A percentile compares a stretch with the other conserved stretches of the same genome.
Evolutionary conservation across 2,113 vertebrate species (phyloP).

Genomic region (Bubalus kerabau): DNA sequence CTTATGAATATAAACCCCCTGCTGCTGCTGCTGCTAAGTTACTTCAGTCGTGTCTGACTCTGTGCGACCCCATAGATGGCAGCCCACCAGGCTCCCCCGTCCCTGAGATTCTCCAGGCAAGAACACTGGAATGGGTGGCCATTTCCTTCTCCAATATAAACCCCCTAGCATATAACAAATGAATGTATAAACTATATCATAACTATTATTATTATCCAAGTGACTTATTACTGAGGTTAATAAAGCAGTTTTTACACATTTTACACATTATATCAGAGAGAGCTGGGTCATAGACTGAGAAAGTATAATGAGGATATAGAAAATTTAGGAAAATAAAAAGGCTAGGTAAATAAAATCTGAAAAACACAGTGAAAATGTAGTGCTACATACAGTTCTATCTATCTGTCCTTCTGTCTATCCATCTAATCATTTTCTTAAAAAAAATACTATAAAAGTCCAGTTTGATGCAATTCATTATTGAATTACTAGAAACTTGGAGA

Average conservation of each 20-base stretch:
- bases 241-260: not conserved
- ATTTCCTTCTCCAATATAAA: not conserved
- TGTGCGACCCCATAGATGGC: too few relatives aligned
- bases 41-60: too few relatives aligned
- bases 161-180: not conserved
- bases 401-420: not conserved
- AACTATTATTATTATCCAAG: not conserved
- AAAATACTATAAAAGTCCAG: not conserved
- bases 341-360: not conserved
- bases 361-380: not conserved
- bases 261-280: not conserved
- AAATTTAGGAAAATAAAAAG: conserved; percentile 1
- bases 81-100: too few relatives aligned
- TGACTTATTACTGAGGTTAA: not conserved
- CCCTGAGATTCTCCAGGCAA: too few relatives aligned
- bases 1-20: not conserved
- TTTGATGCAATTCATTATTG: not conserved
- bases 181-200: not conserved
- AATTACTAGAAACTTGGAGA: not conserved
- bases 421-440: not conserved
- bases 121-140: too few relatives aligned
- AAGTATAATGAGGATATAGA: not conserved
- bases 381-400: not conserved
- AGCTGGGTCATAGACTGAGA: not conserved
- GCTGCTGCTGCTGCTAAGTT: too few relatives aligned